Evolutionary conservation across 2,113 vertebrate genomes (phyloP), one percentile per base, ranked within the genome.

Genomic region (Psettodes erumei): DNA sequence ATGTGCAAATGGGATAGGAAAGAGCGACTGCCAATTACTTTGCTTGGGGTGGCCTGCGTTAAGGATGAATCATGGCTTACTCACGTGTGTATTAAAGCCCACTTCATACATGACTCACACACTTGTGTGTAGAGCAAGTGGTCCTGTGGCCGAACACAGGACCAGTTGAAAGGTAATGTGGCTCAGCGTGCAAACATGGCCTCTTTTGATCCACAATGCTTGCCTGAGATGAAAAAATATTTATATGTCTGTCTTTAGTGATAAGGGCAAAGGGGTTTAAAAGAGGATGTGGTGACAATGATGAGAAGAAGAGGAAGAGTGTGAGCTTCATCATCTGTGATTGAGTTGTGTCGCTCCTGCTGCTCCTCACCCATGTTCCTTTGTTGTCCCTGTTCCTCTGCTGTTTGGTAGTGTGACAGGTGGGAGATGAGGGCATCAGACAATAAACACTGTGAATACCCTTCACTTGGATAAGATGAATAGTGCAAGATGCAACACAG

Each of bases 21-120:
- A 73, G 60, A 64, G 67, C 56, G 71, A 82, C 70, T 84, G 69
- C 48, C 82, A 53, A 56, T 85, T 58, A 47, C 69, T 75, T 79
- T 75, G 82, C 81, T 76, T 30, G 71, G 79, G 77, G 78, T 82
- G 81, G 63, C 64, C 77, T 38, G 81, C 77, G 33, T 64, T 51
- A 28, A 43, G 13, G 59, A 42, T 92, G 89, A 90, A 79, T 90
- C 85, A 90, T 18, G 48, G 54, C 68, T 85, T 72, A 86, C 74
- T 90, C 84, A 88, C 18, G 19, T 79, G 70, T 79, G 71, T 75
- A 54, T 50, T 54, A 58, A 86, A 71, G 74, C 60, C 75, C 60
- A 77, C 64, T 77, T 81, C 80, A 79, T 74, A 50, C 33, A 0
- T 88, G 84, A 89, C 79, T 89, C 85, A 89, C 54, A 51, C 60